phyloP scores from a whole-genome alignment of 92 coral and sea anemone genomes.

The Nematostella vectensis region DNA sequence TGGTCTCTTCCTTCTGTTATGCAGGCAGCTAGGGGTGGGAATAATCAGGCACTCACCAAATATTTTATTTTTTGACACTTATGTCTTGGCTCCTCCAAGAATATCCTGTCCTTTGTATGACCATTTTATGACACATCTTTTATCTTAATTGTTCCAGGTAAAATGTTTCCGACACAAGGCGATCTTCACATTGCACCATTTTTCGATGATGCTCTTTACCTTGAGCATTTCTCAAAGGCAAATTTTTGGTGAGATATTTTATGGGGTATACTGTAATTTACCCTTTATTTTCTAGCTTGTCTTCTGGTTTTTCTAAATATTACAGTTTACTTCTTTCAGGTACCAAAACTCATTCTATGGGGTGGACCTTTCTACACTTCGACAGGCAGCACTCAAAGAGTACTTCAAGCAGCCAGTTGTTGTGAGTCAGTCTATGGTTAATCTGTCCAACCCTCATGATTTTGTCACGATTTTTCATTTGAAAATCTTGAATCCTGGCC shows the following conservation, averaged over 20 bases:
- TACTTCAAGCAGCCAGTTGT: slow-evolving; percentile 96
- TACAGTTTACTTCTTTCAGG: too few species aligned
- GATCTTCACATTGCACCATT: slow-evolving; percentile 92
- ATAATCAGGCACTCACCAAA: too few species aligned
- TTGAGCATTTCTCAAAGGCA: slow-evolving; percentile 97
- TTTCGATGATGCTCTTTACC: slow-evolving; percentile 90
- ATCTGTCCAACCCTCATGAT: too few species aligned
- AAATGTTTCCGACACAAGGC: slow-evolving; percentile 89
- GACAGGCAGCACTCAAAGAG: slow-evolving; percentile 87
- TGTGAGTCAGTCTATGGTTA: slow-evolving; percentile 42
- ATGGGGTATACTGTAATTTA: too few species aligned
- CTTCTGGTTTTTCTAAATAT: too few species aligned
- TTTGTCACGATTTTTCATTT: not conserved
- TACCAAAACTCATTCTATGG: slow-evolving; percentile 95
- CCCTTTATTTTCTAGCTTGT: too few species aligned
- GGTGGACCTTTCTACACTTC: slow-evolving; percentile 76
- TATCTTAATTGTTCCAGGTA: slow-evolving; percentile 69
- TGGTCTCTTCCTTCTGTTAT: not conserved
- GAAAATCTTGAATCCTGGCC: too few species aligned
- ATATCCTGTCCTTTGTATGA: too few species aligned
- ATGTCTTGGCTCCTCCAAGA: too few species aligned
- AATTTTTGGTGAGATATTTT: slow-evolving; percentile 71
- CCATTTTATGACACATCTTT: too few species aligned
- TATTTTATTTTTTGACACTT: too few species aligned
- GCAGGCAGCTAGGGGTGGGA: too few species aligned